Conservation (phyloP, 2,113 vertebrate genomes). For the Rousettus leschenaultii region DNA sequence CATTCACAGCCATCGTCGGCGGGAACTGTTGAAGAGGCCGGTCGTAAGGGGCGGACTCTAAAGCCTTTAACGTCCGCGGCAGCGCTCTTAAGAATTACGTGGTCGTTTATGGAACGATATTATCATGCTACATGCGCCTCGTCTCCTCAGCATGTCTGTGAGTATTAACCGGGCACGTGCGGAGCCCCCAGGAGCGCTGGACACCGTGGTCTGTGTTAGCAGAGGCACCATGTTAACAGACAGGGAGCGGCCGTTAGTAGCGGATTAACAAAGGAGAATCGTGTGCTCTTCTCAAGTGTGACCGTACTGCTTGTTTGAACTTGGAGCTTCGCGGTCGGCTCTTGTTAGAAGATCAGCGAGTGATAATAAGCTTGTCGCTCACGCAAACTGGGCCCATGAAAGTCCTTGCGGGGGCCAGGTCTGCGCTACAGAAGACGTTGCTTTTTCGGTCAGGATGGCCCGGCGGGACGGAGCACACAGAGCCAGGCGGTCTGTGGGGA, state of each 20-base stretch:
- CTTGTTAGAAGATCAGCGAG: background rate
- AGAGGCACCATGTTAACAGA: background rate
- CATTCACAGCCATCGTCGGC: no score
- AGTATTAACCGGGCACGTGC: accelerated
- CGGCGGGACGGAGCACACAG: background rate
- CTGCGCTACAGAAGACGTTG: background rate
- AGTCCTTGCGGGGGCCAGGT: background rate
- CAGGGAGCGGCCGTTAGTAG: background rate
- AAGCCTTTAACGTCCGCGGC: no score
- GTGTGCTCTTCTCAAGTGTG: background rate
- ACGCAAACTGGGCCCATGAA: no score
- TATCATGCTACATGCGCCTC: no score
- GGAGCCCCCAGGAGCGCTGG: no score
- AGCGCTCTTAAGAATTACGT: no score
- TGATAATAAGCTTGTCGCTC: background rate
- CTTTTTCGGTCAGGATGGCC: background rate
- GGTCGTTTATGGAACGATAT: background rate
- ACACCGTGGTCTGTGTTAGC: background rate
- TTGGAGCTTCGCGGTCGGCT: background rate
- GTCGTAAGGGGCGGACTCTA: no score
- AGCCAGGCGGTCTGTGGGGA: accelerated
- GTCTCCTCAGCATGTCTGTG: no score
- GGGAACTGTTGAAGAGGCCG: no score
- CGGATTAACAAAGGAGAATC: background rate
- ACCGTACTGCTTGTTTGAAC: accelerated